A percentile compares a stretch with the other conserved stretches of the same genome.
These are phyloP conservation scores for Hypselothyrea guttata DNA, from an alignment of 2,888 invertebrate genomes.

Conservation along the genomic window DNA sequence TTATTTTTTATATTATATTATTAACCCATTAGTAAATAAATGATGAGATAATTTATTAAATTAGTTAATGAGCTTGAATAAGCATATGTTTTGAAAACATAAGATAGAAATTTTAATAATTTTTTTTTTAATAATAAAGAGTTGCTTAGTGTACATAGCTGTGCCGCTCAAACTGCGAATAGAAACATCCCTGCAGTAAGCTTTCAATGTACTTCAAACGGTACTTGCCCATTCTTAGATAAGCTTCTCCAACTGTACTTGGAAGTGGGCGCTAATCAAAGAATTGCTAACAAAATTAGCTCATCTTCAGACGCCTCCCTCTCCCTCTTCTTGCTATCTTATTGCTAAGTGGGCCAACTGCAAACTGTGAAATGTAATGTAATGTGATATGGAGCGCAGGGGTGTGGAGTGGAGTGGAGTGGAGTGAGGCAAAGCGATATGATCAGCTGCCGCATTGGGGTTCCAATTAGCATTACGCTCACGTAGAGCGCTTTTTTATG, in stretches of 20 bases:
- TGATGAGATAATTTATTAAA: constrained; percentile 84
- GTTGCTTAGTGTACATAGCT: no score
- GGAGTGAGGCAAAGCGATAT: constrained; percentile 26
- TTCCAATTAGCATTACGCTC: constrained; percentile 48
- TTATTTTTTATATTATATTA: constrained; percentile 84
- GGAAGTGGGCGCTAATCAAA: constrained; percentile 11
- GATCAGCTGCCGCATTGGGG: constrained; percentile 43
- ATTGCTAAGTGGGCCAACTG: constrained; percentile 33
- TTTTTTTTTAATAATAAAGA: no score
- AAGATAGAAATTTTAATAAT: constrained; percentile 84
- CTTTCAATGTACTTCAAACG: no score
- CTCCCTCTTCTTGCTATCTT: constrained; percentile 25
- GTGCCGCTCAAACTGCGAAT: no score
- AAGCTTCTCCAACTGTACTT: constrained; percentile 17
- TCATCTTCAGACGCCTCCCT: constrained; percentile 36
- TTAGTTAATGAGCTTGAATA: constrained; percentile 86
- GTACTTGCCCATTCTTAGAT: no score
- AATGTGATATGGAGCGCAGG: constrained; percentile 13
- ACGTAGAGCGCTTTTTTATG: constrained; percentile 41
- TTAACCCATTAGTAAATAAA: constrained; percentile 83
- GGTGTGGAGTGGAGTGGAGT: constrained; percentile 20
- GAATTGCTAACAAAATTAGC: constrained; percentile 48
- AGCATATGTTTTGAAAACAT: constrained; percentile 89
- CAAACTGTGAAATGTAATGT: no score
- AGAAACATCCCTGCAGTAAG: no score